These are phyloP conservation scores for Seira sanloemensis DNA, from an alignment of 2,888 invertebrate genomes.

Conservation along the genomic window DNA sequence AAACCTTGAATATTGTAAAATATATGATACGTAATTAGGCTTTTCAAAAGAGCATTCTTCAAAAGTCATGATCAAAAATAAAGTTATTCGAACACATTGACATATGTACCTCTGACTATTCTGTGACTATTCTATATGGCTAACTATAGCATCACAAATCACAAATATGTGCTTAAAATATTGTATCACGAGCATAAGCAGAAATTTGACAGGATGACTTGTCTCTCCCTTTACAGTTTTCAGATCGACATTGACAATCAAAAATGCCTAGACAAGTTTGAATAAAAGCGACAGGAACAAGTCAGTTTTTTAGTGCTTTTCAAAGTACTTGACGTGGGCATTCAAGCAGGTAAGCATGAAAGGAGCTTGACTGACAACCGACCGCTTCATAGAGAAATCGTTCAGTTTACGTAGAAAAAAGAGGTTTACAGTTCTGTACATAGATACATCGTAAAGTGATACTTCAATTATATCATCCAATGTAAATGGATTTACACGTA, in stretches of 20 bases:
- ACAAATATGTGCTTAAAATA: not conserved
- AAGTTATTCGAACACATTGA: no score
- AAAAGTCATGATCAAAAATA: no score
- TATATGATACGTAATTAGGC: no score
- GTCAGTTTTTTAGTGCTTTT: constrained; percentile 61
- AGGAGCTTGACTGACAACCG: constrained; percentile 35
- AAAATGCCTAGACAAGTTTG: constrained; percentile 55
- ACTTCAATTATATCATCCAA: constrained; percentile 11
- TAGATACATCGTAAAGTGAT: no score
- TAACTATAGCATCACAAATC: no score
- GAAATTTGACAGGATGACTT: constrained; percentile 60
- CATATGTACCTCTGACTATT: no score
- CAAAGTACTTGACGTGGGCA: constrained; percentile 31
- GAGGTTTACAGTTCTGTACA: constrained; percentile 3
- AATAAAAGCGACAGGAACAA: constrained; percentile 47
- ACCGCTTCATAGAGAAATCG: constrained; percentile 11
- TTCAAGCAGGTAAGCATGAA: constrained; percentile 7
- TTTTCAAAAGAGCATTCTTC: no score
- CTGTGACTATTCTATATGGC: no score
- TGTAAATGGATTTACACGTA: constrained; percentile 2
- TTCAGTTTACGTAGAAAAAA: no score
- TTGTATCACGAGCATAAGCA: constrained; percentile 15
- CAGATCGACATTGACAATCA: constrained; percentile 62
- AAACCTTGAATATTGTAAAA: no score
- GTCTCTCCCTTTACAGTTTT: constrained; percentile 49